Evolutionary conservation across 2,888 invertebrate species (phyloP).

Genomic region (Petrophora chlorosata): DNA sequence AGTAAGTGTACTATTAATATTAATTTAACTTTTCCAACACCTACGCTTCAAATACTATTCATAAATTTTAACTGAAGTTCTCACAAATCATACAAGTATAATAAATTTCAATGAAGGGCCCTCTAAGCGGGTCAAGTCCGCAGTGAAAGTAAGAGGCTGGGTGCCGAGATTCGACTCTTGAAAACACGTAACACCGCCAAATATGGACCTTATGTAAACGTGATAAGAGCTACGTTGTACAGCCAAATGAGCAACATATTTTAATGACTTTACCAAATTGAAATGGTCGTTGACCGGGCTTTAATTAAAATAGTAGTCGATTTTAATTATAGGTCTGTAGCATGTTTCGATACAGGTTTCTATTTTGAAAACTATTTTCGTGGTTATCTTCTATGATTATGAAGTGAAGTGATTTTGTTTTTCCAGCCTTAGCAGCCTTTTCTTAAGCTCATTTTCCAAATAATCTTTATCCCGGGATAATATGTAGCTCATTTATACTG

Average conservation of each 20-base stretch:
- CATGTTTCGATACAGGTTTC: constrained; percentile 12
- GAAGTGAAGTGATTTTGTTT: too few relatives aligned
- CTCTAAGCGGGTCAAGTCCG: constrained; percentile 54
- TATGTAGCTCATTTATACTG: too few relatives aligned
- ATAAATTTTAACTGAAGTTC: constrained; percentile 34
- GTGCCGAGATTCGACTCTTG: constrained; percentile 12
- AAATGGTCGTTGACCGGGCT: constrained; percentile 25
- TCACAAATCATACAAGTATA: constrained; percentile 37
- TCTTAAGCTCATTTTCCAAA: too few relatives aligned
- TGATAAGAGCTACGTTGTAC: constrained; percentile 15
- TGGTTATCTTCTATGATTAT: too few relatives aligned
- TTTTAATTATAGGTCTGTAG: constrained; percentile 18
- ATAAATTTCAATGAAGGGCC: constrained; percentile 52
- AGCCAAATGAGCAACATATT: constrained; percentile 12
- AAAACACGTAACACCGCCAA: constrained; percentile 9
- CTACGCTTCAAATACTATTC: constrained; percentile 29
- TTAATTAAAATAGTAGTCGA: constrained; percentile 23
- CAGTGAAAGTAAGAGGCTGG: constrained; percentile 59
- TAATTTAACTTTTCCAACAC: constrained; percentile 18
- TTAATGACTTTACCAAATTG: constrained; percentile 26
- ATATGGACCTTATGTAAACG: constrained; percentile 23
- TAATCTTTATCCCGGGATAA: too few relatives aligned
- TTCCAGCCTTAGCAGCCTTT: too few relatives aligned
- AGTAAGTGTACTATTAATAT: neutral
- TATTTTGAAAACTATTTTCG: neutral